Evolutionary conservation across 2,113 vertebrate genomes (phyloP), one percentile per base, ranked within the genome.

Genomic region (Megaleporinus macrocephalus): DNA sequence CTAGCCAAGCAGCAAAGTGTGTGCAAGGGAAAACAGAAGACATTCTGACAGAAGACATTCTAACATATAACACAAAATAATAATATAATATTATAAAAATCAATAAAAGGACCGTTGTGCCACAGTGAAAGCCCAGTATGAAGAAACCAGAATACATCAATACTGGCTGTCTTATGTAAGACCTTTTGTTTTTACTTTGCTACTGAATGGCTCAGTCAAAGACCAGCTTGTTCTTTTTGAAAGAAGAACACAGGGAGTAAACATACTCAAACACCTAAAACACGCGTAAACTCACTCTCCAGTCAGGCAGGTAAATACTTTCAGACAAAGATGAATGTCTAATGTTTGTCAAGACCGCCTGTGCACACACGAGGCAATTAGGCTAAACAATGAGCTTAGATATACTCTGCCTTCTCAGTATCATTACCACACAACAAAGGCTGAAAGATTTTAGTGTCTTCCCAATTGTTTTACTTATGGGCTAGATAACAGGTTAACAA

Each of bases 231-330:
- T n/a, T n/a, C 61, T 26, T 18, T 27, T 81, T 14, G 18, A 29
- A 82, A 20, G 41, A 41, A 62, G 41, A 59, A 12, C 22, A 47
- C 70, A 5, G 44, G 20, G 27, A 59, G 70, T 63, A 79, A 85
- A 86, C 57, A 75, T 68, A 79, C 76, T 85, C 84, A 29, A 79
- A 69, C 83, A 85, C 83, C 75, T 81, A 83, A 77, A 85, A 85
- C 85, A 84, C 63, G 24, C 77, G 80, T 81, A 63, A 30, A 33
- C 33, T 75, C 75, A 51, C 68, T 69, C 53, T 70, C 63, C 61
- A 66, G 18, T 74, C 24, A 62, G 29, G 49, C 74, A 77, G 70
- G 87, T 85, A 81, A 85, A 85, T 78, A 85, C 68, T 59, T 81
- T 59, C 7, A 66, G 75, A 82, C 85, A 83, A 26, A 86, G 85